Evolutionary conservation across 2,888 invertebrate genomes (phyloP).

Genomic region (Metacarcinus magister): DNA sequence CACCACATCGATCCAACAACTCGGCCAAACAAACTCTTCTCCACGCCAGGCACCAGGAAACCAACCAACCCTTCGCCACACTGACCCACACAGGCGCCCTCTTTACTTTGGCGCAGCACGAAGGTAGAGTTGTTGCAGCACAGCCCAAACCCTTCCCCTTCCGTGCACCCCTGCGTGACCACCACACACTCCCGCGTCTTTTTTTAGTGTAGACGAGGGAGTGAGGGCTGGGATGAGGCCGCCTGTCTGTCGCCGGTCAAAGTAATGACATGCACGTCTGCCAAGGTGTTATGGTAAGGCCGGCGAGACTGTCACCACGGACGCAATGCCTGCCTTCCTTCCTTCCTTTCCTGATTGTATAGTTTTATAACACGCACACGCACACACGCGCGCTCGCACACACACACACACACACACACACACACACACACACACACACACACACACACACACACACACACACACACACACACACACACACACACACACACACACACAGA

Average conservation of each 20-base stretch:
- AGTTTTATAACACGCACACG: neutral
- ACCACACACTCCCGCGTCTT: neutral
- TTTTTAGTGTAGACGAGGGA: neutral
- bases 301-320: neutral
- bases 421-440: neutral
- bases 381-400: no score
- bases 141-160: neutral
- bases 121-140: neutral
- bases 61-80: neutral
- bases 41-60: neutral
- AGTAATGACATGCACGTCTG: neutral
- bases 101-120: neutral
- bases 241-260: conserved; percentile 19
- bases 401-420: neutral
- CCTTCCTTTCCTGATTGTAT: neutral
- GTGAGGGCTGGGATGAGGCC: neutral
- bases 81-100: neutral
- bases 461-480: neutral
- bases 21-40: neutral
- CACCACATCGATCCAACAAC: neutral
- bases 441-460: neutral
- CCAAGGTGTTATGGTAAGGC: neutral
- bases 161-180: neutral
- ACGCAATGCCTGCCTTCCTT: neutral
- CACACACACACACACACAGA: neutral